These are phyloP conservation scores for Paradisaea rubra DNA, from an alignment of 2,113 vertebrate species.

Conservation along the genomic window DNA sequence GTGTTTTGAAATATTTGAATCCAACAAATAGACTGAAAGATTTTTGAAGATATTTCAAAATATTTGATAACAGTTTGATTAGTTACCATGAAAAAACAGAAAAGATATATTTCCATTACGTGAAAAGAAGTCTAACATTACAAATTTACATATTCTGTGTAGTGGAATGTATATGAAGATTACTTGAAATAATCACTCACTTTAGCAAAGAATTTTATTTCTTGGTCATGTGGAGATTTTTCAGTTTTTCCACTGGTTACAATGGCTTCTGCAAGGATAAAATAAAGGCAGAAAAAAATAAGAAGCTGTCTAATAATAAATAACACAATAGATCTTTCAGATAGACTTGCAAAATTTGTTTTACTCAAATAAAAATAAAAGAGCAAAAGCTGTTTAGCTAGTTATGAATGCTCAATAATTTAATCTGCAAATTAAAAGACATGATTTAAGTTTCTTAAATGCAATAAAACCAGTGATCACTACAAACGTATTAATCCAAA, in stretches of 20 bases:
- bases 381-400: background rate
- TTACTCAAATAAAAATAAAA: background rate
- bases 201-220: slow-evolving; percentile 99
- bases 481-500: background rate
- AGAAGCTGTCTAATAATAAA: background rate
- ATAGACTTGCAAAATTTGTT: background rate
- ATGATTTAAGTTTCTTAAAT: background rate
- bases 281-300: background rate
- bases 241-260: slow-evolving; percentile 91
- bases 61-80: background rate
- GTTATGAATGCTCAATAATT: background rate
- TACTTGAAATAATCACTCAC: slow-evolving; percentile 66
- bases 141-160: background rate
- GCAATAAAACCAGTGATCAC: background rate
- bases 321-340: background rate
- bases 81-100: background rate
- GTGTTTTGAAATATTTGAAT: background rate
- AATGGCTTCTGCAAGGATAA: slow-evolving; percentile 83
- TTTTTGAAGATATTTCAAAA: background rate
- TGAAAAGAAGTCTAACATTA: background rate
- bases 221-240: slow-evolving; percentile 92
- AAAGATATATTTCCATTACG: background rate
- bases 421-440: background rate
- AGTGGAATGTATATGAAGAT: background rate
- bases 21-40: background rate